Percentiles rank a stretch among this genome's conserved stretches.
Conservation (phyloP, 2,797 vertebrate genomes). For the Bucorvus abyssinicus region DNA sequence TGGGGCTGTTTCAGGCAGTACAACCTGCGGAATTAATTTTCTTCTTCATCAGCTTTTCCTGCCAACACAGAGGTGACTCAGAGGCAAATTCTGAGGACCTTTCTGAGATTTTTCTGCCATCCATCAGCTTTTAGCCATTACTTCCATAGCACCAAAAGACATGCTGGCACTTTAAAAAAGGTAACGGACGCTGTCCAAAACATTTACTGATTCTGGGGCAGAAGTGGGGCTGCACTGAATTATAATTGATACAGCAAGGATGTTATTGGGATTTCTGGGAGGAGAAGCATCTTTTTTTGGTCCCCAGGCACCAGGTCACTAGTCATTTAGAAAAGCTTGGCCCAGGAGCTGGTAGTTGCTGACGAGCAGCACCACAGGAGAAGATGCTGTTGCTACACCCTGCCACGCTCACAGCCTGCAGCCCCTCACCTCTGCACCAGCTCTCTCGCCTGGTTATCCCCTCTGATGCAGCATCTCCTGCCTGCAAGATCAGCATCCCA, state of each 20-base stretch:
- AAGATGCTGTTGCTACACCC: background rate
- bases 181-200: background rate
- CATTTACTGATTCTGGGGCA: background rate
- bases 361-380: background rate
- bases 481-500: background rate
- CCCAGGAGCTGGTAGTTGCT: background rate
- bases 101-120: background rate
- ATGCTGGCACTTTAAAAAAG: background rate
- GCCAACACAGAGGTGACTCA: background rate
- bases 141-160: background rate
- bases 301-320: background rate
- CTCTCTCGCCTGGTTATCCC: background rate
- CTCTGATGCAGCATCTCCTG: background rate
- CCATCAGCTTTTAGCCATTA: background rate
- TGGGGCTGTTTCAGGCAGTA: background rate
- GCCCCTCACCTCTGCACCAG: background rate
- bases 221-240: background rate
- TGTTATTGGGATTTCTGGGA: background rate
- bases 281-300: background rate
- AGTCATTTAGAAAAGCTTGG: background rate
- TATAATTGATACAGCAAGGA: background rate
- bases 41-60: background rate
- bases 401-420: background rate
- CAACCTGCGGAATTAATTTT: background rate
- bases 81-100: background rate